Base-by-base conservation (phyloP, 1,140 invertebrate species). In the Meloidogyne chitwoodi region DNA sequence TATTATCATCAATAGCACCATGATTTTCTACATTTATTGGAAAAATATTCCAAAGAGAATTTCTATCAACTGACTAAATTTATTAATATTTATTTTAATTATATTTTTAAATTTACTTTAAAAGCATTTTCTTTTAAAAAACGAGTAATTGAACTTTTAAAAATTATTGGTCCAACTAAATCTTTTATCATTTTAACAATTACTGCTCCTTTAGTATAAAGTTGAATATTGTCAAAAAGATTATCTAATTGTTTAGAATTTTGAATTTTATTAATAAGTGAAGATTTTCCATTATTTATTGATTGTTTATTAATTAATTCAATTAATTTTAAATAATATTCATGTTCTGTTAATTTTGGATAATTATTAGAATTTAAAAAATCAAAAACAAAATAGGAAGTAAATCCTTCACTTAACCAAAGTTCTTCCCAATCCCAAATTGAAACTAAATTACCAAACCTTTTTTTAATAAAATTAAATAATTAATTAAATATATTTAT, bases 331-430 rank as follows among this genome's bases (percentile, higher is more conserved):
- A 68, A 38, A 44, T 79, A 68, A 48, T 80, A 68, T 22, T 81
- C 66, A 48, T 78, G 68, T 81, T 85, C 68, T 26, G 84, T 84
- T 31, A 87, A 66, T 38, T 83, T 77, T 16, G 85, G 84, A 64
- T 84, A 74, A n/a, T 81, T 76, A 29, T 76, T 74, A 0, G 74
- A 66, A 48, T 79, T 83, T 14, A 86, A 73, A 68, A 86, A 82
- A 69, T 86, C 84, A 24, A 82, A 86, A n/a, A 86, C 85, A 79
- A 83, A 87, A 74, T 85, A 86, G 11, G 80, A 88, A 27, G 89
- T 88, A 83, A 90, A 89, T 48, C 89, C 89, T 83, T 90, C 89
- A 77, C 89, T 89, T 16, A 90, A 77, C 88, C 89, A 90, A 1
- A 90, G 79, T 67, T 90, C 88, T 34, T 88, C 86, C 89, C 89